Conservation (phyloP, 2,113 vertebrate species). For the Callipepla squamata region DNA sequence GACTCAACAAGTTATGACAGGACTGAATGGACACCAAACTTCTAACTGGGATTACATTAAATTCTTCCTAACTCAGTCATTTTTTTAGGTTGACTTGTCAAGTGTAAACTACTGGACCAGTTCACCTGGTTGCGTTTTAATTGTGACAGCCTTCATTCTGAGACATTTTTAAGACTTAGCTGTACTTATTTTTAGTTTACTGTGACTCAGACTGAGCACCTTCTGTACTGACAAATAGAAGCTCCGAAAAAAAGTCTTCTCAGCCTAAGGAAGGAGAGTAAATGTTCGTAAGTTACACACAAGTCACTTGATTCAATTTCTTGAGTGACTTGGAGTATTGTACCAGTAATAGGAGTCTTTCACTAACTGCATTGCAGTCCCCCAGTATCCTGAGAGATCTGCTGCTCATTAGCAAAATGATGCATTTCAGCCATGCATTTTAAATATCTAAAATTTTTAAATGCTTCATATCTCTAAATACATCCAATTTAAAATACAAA, state of each 20-base stretch:
- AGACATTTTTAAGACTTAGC: neutral
- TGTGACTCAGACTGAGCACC: fast-evolving
- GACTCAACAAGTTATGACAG: neutral
- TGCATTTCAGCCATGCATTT: neutral
- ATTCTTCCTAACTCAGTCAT: neutral
- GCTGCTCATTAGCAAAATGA: neutral
- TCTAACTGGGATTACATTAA: neutral
- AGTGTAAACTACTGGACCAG: neutral
- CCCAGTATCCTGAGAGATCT: neutral
- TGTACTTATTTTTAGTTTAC: neutral
- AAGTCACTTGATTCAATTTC: neutral
- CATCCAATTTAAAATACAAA: neutral
- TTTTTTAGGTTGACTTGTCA: neutral
- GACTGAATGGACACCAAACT: neutral
- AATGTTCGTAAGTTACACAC: neutral
- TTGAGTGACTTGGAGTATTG: neutral
- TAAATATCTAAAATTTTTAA: neutral
- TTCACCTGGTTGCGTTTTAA: neutral
- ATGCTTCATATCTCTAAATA: neutral
- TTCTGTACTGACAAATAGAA: neutral
- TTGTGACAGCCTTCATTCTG: neutral
- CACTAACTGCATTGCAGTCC: fast-evolving
- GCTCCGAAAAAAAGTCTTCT: neutral
- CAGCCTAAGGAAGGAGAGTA: neutral
- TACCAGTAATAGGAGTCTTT: neutral